phyloP scores from a whole-genome alignment of 2,113 vertebrate genomes.

The Pelusios castaneus region DNA sequence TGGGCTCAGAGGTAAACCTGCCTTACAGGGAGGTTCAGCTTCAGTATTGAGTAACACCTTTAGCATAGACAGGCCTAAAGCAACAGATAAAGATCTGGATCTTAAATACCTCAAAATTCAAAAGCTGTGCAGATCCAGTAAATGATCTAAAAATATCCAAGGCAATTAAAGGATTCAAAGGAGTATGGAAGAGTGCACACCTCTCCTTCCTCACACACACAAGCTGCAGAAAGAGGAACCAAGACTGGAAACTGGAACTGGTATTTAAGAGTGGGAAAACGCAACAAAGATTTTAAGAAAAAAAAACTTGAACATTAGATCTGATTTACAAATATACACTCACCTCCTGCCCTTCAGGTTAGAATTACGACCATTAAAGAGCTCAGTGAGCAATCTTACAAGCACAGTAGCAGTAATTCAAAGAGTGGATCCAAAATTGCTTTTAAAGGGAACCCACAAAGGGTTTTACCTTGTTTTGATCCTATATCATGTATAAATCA shows the following conservation, averaged over 20 bases:
- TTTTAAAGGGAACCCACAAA: not conserved
- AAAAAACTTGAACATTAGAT: not conserved
- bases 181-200: not conserved
- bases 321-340: not conserved
- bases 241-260: not conserved
- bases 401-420: not conserved
- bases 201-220: not conserved
- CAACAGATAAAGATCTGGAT: not conserved
- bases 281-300: not conserved
- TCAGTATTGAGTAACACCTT: not conserved
- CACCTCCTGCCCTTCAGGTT: not conserved
- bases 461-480: not conserved
- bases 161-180: not conserved
- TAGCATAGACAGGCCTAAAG: not conserved
- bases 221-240: not conserved
- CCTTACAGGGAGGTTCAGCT: not conserved
- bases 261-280: not conserved
- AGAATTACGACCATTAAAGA: not conserved
- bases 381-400: not conserved
- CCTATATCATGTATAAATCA: not conserved
- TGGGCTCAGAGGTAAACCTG: not conserved
- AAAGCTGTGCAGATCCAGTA: not conserved
- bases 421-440: not conserved
- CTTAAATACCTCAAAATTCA: not conserved
- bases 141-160: not conserved